Evolutionary conservation across 1,140 invertebrate species (phyloP).

Genomic region (Ips typographus): DNA sequence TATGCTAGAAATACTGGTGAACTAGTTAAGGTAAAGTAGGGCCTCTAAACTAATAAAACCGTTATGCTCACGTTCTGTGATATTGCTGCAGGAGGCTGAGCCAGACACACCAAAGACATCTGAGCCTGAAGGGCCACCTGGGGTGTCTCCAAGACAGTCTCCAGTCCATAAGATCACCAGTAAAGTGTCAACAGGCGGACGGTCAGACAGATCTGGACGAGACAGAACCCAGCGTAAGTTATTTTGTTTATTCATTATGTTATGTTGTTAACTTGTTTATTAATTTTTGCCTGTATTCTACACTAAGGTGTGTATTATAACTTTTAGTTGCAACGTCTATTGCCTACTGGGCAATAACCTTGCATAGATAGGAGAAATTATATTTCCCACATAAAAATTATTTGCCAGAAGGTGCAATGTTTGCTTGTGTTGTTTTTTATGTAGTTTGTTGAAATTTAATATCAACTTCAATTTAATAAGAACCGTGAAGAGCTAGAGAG

Average conservation of each 20-base stretch:
- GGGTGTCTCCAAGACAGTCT: conserved; percentile 41
- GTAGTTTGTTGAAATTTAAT: too few species aligned
- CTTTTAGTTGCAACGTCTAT: too few species aligned
- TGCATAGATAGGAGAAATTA: too few species aligned
- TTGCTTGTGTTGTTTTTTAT: too few species aligned
- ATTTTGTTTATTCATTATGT: conserved; percentile 15
- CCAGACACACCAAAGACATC: conserved; percentile 11
- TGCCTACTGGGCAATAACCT: too few species aligned
- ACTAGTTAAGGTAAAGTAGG: conserved; percentile 18
- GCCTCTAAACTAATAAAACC: background rate
- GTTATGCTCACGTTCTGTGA: background rate
- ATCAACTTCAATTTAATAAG: too few species aligned
- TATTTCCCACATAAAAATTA: too few species aligned
- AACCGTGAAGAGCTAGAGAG: too few species aligned
- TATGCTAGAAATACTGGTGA: conserved; percentile 39
- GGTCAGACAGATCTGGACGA: conserved; percentile 14
- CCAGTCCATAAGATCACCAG: conserved; percentile 23
- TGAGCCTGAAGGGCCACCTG: conserved; percentile 45
- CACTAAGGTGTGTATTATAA: too few species aligned
- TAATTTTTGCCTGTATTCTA: too few species aligned
- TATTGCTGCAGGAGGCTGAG: conserved; percentile 13
- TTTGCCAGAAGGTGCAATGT: too few species aligned
- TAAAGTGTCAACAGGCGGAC: conserved; percentile 20
- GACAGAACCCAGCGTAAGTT: conserved; percentile 25
- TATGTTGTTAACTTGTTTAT: background rate